A percentile compares a stretch with the other conserved stretches of the same genome.
Conservation (phyloP, 1,140 invertebrate genomes). For the Apocrypta bakeri region DNA sequence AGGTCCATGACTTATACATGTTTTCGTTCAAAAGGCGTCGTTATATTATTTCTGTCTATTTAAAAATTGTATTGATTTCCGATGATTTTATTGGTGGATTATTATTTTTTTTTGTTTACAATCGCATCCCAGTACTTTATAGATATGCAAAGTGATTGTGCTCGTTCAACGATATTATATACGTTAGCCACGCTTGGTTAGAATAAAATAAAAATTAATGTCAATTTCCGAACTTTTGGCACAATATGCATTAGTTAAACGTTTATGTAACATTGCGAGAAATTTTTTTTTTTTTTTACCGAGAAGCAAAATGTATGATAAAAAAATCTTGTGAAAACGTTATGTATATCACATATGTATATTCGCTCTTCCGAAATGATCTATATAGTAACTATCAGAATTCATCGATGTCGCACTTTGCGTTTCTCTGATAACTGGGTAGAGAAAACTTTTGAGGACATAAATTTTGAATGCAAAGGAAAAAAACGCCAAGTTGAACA, state of each 20-base stretch:
- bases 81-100: neutral
- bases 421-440: neutral
- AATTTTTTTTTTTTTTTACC: no score
- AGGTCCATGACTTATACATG: slow-evolving; percentile 30
- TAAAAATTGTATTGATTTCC: slow-evolving; percentile 4
- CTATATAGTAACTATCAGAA: neutral
- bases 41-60: slow-evolving; percentile 10
- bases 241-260: no score
- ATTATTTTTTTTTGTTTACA: neutral
- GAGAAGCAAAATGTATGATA: no score
- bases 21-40: slow-evolving; percentile 8
- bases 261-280: no score
- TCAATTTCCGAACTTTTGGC: no score
- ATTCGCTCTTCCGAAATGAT: slow-evolving; percentile 3
- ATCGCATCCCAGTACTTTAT: slow-evolving; percentile 9
- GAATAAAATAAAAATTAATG: no score
- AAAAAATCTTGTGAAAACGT: neutral
- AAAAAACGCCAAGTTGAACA: slow-evolving; percentile 27
- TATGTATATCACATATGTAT: neutral
- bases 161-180: neutral
- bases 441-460: neutral
- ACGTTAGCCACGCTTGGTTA: no score
- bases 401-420: neutral
- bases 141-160: slow-evolving; percentile 4
- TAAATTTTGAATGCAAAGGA: slow-evolving; percentile 1